phyloP scores from a whole-genome alignment of 2,888 invertebrate genomes.

The Aphidius colemani region DNA sequence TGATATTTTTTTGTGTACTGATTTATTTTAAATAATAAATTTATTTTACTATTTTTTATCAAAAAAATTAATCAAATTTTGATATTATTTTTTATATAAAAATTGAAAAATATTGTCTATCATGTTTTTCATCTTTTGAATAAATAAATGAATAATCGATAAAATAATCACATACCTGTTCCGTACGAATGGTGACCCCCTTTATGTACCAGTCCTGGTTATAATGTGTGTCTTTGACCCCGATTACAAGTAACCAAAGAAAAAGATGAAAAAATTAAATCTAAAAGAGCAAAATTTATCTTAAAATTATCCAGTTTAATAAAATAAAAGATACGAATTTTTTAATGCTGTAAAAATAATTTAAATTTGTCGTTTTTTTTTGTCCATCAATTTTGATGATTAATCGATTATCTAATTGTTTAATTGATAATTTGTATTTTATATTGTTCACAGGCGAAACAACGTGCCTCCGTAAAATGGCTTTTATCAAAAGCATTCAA shows the following conservation, averaged over 20 bases:
- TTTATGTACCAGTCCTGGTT: constrained; percentile 17
- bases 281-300: too few species aligned
- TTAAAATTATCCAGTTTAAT: not conserved
- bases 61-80: too few species aligned
- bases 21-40: too few species aligned
- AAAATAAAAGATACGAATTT: not conserved
- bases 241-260: constrained; percentile 16
- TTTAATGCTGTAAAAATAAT: too few species aligned
- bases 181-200: constrained; percentile 23
- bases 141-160: constrained; percentile 19
- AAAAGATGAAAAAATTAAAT: too few species aligned
- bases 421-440: constrained; percentile 21
- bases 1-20: too few species aligned
- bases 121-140: too few species aligned
- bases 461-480: constrained; percentile 95
- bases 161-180: constrained; percentile 29
- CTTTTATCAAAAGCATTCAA: constrained; percentile 94
- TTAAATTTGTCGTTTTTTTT: not conserved
- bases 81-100: too few species aligned
- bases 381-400: not conserved
- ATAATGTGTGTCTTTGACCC: constrained; percentile 28
- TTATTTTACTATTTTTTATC: too few species aligned
- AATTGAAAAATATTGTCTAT: too few species aligned
- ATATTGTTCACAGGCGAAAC: constrained; percentile 83
- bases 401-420: not conserved